These are phyloP conservation scores for Pogoniulus pusillus DNA, from an alignment of 2,797 vertebrate species.

Conservation along the genomic window DNA sequence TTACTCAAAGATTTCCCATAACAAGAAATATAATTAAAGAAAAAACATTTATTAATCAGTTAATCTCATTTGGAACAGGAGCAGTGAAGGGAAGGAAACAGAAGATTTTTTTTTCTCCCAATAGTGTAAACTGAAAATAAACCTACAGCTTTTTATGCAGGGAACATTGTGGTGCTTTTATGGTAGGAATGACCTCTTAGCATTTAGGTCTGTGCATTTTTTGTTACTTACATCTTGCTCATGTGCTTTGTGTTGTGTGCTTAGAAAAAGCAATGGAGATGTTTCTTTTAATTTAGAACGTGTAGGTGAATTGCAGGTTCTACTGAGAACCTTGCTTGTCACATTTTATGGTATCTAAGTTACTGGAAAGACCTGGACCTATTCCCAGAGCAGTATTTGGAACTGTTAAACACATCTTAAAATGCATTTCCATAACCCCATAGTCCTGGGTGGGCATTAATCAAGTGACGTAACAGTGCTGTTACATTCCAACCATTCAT, in stretches of 20 bases:
- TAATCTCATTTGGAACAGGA: too few species aligned
- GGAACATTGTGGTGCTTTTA: neutral
- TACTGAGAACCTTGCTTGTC: neutral
- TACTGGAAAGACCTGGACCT: neutral
- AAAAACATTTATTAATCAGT: too few species aligned
- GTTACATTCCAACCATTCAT: rapidly evolving
- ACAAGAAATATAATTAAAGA: too few species aligned
- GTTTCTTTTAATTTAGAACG: neutral
- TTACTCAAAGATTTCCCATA: too few species aligned
- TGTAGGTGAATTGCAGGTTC: rapidly evolving
- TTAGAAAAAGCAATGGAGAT: neutral
- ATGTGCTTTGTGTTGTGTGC: neutral
- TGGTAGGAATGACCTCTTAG: neutral
- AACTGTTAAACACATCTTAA: neutral
- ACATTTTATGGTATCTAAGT: neutral
- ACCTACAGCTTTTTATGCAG: too few species aligned
- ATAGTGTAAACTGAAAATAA: too few species aligned
- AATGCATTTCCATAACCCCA: conserved; percentile 4
- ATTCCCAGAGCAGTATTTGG: conserved; percentile 1
- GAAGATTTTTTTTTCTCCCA: too few species aligned
- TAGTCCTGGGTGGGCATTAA: neutral
- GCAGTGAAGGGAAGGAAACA: too few species aligned
- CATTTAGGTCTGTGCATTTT: neutral
- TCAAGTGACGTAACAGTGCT: neutral
- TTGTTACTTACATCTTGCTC: neutral